Evolutionary conservation across 2,113 vertebrate species (phyloP).

Genomic region (Uria lomvia): DNA sequence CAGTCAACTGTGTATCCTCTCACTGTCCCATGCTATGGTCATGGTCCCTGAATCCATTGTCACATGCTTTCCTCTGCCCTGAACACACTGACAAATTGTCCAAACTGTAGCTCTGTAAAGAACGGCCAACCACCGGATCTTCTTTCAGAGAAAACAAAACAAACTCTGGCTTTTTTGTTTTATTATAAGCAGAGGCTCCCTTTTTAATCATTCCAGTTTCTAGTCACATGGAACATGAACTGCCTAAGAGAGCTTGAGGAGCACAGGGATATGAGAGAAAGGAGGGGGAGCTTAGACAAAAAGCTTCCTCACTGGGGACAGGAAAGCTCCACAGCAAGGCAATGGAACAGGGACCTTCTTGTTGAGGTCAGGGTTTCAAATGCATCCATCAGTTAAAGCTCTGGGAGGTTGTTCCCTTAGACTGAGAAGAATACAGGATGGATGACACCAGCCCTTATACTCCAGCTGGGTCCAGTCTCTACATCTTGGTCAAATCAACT

Average conservation of each 20-base stretch:
- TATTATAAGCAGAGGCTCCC: conserved; percentile 40
- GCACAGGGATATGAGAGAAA: neutral
- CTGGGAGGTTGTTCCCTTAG: neutral
- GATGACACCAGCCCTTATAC: neutral
- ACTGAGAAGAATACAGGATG: neutral
- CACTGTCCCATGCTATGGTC: neutral
- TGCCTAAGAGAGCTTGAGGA: neutral
- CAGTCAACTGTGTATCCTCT: conserved; percentile 40
- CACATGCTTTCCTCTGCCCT: conserved; percentile 36
- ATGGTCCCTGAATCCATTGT: conserved; percentile 46
- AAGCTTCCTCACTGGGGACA: neutral
- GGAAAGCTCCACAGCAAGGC: conserved; percentile 4
- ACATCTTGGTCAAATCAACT: neutral
- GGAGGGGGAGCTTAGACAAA: conserved; percentile 8
- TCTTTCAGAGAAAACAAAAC: conserved; percentile 66
- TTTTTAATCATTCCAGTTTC: conserved; percentile 62
- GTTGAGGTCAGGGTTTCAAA: neutral
- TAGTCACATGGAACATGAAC: conserved; percentile 45
- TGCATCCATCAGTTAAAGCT: neutral
- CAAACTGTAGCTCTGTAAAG: conserved; percentile 52
- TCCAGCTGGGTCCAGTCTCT: neutral
- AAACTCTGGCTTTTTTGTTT: conserved; percentile 53
- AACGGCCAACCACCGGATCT: conserved; percentile 45
- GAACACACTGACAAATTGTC: conserved; percentile 47
- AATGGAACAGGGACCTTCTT: neutral